A percentile compares a stretch with the other conserved stretches of the same genome.
Conservation (phyloP, 2,113 vertebrate species). For the Chloebia gouldiae region DNA sequence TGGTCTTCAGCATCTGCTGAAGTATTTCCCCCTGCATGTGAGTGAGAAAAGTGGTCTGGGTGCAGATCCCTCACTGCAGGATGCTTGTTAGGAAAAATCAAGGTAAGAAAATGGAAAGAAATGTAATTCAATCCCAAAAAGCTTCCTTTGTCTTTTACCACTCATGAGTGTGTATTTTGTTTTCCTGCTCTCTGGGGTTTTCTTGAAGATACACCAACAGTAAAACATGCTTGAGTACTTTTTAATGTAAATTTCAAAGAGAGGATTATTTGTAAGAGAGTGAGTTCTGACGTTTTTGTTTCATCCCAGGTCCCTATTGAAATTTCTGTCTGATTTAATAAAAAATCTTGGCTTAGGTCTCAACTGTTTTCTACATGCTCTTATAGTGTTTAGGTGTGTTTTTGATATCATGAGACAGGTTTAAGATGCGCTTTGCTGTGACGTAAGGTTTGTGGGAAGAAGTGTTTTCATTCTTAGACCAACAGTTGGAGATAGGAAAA, state of each 20-base stretch:
- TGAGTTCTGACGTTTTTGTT: neutral
- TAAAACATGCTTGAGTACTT: neutral
- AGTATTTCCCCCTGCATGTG: rapidly evolving
- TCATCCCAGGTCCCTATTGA: neutral
- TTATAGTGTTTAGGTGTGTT: neutral
- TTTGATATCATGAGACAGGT: neutral
- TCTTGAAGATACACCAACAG: neutral
- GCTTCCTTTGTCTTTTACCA: neutral
- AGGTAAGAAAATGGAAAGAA: neutral
- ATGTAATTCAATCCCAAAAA: neutral
- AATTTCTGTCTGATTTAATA: neutral
- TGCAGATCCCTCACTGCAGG: neutral
- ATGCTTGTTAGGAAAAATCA: neutral
- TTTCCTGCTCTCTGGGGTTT: neutral
- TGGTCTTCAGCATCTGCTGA: neutral
- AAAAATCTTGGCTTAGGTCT: neutral
- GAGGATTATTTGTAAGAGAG: neutral
- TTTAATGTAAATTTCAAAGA: neutral
- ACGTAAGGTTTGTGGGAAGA: neutral
- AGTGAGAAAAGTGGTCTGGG: neutral
- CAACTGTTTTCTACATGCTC: neutral
- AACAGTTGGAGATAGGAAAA: neutral
- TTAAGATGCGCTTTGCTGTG: neutral
- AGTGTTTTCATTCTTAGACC: neutral
- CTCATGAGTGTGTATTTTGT: neutral